These are phyloP conservation scores for Cheirogaleus medius DNA, from an alignment of 2,113 vertebrate species.

Conservation along the genomic window DNA sequence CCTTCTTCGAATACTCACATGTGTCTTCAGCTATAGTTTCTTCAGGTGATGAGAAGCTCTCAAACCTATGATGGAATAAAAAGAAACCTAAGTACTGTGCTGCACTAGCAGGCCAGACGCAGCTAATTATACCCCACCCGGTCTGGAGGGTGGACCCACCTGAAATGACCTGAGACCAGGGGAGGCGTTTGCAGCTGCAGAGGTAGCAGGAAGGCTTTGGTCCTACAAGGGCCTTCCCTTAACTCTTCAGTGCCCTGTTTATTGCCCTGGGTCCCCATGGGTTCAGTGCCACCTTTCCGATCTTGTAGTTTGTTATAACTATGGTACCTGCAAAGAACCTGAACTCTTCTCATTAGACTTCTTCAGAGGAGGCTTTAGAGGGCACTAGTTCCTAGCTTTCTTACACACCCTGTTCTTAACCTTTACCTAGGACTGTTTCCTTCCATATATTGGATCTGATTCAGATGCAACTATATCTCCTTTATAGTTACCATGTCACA, in stretches of 20 bases:
- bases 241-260: neutral
- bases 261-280: neutral
- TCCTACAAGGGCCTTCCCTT: neutral
- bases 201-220: neutral
- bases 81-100: neutral
- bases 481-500: neutral
- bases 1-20: neutral
- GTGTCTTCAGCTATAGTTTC: neutral
- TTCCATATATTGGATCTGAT: neutral
- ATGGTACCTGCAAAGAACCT: neutral
- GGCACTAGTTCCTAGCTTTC: neutral
- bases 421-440: neutral
- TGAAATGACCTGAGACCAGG: neutral
- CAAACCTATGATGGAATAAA: neutral
- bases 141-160: neutral
- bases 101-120: neutral
- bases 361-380: neutral
- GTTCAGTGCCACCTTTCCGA: neutral
- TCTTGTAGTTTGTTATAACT: neutral
- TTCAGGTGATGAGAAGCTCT: neutral
- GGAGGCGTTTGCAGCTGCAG: neutral
- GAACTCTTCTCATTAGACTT: neutral
- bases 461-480: neutral
- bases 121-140: neutral
- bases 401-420: neutral